These are phyloP conservation scores for Aradus depressus DNA, from an alignment of 2,888 invertebrate genomes.

Conservation along the genomic window DNA sequence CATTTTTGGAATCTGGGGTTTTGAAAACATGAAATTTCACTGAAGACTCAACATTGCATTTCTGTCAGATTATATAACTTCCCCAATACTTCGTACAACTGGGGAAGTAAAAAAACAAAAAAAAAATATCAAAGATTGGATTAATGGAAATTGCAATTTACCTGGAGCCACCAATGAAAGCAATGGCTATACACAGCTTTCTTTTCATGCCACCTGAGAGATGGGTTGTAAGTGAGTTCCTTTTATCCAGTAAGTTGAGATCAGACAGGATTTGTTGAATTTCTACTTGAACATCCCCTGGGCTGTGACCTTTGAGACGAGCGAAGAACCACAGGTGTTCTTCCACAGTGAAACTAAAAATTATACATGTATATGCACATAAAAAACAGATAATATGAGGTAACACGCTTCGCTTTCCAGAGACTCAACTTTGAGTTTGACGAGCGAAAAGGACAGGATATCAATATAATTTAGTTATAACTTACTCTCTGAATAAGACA, in stretches of 20 bases:
- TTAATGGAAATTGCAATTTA: conserved; percentile 28
- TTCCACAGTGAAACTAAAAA: conserved; percentile 51
- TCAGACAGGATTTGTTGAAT: conserved; percentile 49
- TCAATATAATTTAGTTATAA: not conserved
- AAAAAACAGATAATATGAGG: no score
- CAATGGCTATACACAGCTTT: conserved; percentile 78
- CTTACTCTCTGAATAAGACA: conserved; percentile 49
- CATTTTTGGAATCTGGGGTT: no score
- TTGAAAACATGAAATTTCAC: no score
- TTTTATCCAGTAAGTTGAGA: conserved; percentile 52
- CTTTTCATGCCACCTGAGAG: conserved; percentile 80
- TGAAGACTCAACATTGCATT: no score
- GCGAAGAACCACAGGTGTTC: conserved; percentile 74
- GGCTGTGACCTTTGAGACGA: conserved; percentile 21
- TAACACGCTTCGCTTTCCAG: no score
- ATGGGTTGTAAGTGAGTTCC: conserved; percentile 46
- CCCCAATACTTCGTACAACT: no score
- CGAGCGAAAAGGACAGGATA: not conserved
- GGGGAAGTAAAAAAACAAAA: no score
- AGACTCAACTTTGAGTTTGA: not conserved
- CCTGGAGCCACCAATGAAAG: conserved; percentile 65
- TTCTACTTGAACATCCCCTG: conserved; percentile 34
- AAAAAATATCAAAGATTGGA: not conserved
- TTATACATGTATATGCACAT: not conserved
- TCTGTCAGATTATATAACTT: no score